Percentiles rank a stretch among this genome's conserved stretches.
These are phyloP conservation scores for Pseudanteris insignis DNA, from an alignment of 2,888 invertebrate genomes.

Conservation along the genomic window DNA sequence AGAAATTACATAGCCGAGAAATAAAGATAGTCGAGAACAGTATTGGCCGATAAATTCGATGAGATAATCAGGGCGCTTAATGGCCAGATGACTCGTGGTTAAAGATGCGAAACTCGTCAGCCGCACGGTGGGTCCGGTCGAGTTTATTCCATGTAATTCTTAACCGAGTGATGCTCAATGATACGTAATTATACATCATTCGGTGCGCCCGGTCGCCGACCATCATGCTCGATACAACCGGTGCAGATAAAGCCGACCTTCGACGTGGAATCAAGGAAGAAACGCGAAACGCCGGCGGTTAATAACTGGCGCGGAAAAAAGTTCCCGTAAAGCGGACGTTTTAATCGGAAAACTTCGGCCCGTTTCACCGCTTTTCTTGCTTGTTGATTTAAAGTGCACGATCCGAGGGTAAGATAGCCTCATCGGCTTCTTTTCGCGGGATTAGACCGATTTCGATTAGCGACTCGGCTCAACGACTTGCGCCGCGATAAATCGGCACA, in stretches of 20 bases:
- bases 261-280: slow-evolving; percentile 8
- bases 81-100: slow-evolving; percentile 15
- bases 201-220: slow-evolving; percentile 25
- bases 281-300: no score
- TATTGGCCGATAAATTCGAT: slow-evolving; percentile 41
- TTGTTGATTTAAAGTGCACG: no score
- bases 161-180: slow-evolving; percentile 38
- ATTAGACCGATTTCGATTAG: no score
- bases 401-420: no score
- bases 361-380: no score
- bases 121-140: slow-evolving; percentile 25
- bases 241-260: slow-evolving; percentile 35
- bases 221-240: neutral
- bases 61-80: slow-evolving; percentile 35
- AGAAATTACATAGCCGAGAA: slow-evolving; percentile 29
- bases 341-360: no score
- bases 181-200: slow-evolving; percentile 43
- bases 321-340: no score
- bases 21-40: slow-evolving; percentile 19
- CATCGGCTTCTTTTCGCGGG: no score
- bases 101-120: slow-evolving; percentile 37
- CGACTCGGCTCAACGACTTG: no score
- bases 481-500: no score
- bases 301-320: no score
- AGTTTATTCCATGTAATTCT: slow-evolving; percentile 30